phyloP scores from a whole-genome alignment of 2,888 invertebrate species.

The Unio pictorum region DNA sequence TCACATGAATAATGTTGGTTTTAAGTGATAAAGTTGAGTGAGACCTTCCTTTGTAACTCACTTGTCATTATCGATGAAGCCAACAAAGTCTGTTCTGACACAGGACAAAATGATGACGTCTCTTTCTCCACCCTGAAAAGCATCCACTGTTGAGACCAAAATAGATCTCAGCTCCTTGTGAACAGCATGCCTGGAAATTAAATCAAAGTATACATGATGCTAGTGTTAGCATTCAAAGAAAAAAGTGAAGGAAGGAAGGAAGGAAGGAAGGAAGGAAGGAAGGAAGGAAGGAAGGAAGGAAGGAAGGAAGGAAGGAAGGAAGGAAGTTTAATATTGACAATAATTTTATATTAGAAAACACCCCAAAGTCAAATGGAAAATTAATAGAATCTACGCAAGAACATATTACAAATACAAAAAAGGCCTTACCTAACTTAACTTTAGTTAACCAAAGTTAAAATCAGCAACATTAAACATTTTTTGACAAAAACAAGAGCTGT shows the following conservation, averaged over 20 bases:
- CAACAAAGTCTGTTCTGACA: constrained; percentile 53
- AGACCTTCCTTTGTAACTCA: constrained; percentile 17
- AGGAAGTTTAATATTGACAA: not conserved
- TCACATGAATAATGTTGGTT: not conserved
- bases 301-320: not conserved
- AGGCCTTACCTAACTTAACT: no score
- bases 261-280: not conserved
- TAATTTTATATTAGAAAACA: no score
- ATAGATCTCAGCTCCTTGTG: constrained; percentile 41
- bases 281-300: not conserved
- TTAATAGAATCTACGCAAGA: no score
- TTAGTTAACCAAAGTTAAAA: no score
- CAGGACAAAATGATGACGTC: constrained; percentile 62
- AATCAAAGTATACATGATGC: not conserved
- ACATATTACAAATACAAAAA: no score
- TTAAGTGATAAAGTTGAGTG: not conserved
- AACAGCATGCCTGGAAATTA: constrained; percentile 17
- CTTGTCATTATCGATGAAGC: constrained; percentile 64
- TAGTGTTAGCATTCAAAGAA: not conserved
- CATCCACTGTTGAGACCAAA: constrained; percentile 64
- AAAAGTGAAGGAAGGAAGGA: not conserved
- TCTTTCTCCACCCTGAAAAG: constrained; percentile 65
- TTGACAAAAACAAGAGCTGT: no score
- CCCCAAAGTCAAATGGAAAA: no score
- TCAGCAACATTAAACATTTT: no score